Conservation (phyloP, 1,140 invertebrate species). For the Psix sp. region DNA sequence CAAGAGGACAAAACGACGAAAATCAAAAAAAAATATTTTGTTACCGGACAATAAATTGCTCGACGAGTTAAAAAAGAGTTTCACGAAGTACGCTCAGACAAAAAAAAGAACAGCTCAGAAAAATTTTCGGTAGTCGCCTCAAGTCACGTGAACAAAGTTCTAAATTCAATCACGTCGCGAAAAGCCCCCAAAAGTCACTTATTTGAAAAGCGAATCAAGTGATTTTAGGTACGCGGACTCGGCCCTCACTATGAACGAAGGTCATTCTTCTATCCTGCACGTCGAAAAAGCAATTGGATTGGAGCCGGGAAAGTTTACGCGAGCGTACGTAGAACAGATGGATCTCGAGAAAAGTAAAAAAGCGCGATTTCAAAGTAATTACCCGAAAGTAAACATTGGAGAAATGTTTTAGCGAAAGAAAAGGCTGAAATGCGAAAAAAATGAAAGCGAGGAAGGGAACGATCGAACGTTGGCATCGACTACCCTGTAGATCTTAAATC, state of each 20-base stretch:
- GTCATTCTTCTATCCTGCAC: conserved; percentile 16
- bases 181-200: conserved; percentile 31
- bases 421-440: conserved; percentile 18
- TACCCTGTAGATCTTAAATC: conserved; percentile 5
- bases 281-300: conserved; percentile 28
- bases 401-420: conserved; percentile 20
- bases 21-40: conserved; percentile 7
- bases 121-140: conserved; percentile 40
- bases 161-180: conserved; percentile 27
- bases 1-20: conserved; percentile 5
- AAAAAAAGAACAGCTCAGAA: conserved; percentile 10
- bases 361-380: conserved; percentile 2
- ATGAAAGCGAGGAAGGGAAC: conserved; percentile 30
- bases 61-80: conserved; percentile 11
- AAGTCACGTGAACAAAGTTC: conserved; percentile 27
- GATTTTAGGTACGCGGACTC: conserved; percentile 33
- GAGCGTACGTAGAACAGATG: conserved; percentile 7
- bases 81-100: conserved; percentile 36
- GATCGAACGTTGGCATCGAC: conserved; percentile 15
- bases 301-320: conserved; percentile 13
- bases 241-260: conserved; percentile 35
- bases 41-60: conserved; percentile 8
- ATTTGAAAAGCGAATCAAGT: conserved; percentile 28
- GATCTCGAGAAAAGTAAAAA: conserved; percentile 13
- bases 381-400: conserved; percentile 6